Base-by-base conservation (phyloP, 2,888 invertebrate genomes). In the Serripes groenlandicus region DNA sequence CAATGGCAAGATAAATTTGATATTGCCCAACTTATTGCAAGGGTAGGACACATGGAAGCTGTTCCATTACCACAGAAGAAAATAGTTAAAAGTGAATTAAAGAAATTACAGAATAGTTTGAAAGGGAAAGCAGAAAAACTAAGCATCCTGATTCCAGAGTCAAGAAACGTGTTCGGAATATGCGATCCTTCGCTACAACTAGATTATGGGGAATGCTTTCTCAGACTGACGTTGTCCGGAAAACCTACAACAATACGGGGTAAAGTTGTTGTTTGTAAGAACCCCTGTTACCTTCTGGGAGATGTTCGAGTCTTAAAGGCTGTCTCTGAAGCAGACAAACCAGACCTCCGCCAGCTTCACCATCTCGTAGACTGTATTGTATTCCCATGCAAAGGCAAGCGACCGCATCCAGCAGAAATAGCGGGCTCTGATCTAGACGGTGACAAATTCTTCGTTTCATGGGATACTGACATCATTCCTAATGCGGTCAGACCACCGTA, bases 361-460 rank as follows among this genome's bases (percentile, higher is more conserved):
- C 92, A 88, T 85, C 91, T 89, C 52, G 87, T 75, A 82, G 95
- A 95, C 76, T 94, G 94, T 30, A 92, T 95, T 37, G 95, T 95
- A 4, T 95, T 95, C 78, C 94, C 95, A 5, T 87, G 90, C 3
- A 84, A 92, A 62, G 95, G 95, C 5, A 89, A 88, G 0, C 85
- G 95, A 70, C 94, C 95, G 0, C 94, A 94, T 88, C 92, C 95
- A 1, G 93, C 94, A 82, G 93, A 94, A 88, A 95, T 95, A 93
- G 93, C 94, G 3, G 95, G 95, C 4, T 93, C 93, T 26, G 95
- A 95, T 88, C 86, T 95, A 78, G 94, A 95, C 81, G 95, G 95
- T 11, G 95, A 95, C 81, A 93, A 94, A 83, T 95, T 92, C 84
- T 92, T 93, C 69, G 93, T 94, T 9, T 88, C 93, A 32, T 95